These are phyloP conservation scores for Corythoichthys intestinalis DNA, from an alignment of 2,113 vertebrate genomes.

Conservation along the genomic window DNA sequence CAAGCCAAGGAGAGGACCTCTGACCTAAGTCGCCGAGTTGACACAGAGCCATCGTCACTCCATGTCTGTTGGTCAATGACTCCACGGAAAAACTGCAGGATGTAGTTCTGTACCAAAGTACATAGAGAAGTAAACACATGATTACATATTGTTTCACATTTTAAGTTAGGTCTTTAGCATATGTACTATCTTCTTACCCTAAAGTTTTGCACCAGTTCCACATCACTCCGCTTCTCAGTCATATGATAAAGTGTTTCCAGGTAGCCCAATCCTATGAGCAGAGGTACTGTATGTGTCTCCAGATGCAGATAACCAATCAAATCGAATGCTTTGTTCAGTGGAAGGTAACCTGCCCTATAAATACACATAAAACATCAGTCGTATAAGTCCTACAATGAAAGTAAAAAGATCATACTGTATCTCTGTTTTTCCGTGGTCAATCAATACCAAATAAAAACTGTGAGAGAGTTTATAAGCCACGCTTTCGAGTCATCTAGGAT, in stretches of 20 bases:
- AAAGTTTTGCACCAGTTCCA: conserved; percentile 59
- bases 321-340: conserved; percentile 66
- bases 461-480: too few species aligned
- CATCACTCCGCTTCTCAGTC: conserved; percentile 63
- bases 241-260: conserved; percentile 66
- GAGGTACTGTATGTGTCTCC: conserved; percentile 71
- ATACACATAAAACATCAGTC: neutral
- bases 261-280: conserved; percentile 70
- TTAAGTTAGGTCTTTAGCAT: neutral
- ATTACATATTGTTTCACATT: neutral
- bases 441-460: too few species aligned
- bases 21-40: conserved; percentile 70
- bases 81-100: conserved; percentile 66
- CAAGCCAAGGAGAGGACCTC: conserved; percentile 72
- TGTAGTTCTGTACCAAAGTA: conserved; percentile 60
- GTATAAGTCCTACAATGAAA: too few species aligned
- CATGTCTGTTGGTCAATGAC: conserved; percentile 74
- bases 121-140: conserved; percentile 10
- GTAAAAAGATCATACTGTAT: too few species aligned
- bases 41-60: conserved; percentile 68
- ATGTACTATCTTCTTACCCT: conserved; percentile 50
- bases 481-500: too few species aligned
- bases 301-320: conserved; percentile 68
- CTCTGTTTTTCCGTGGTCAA: too few species aligned
- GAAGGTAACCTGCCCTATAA: conserved; percentile 66